Evolutionary conservation across 2,888 invertebrate species (phyloP).

Genomic region (Yponomeuta evonymella): DNA sequence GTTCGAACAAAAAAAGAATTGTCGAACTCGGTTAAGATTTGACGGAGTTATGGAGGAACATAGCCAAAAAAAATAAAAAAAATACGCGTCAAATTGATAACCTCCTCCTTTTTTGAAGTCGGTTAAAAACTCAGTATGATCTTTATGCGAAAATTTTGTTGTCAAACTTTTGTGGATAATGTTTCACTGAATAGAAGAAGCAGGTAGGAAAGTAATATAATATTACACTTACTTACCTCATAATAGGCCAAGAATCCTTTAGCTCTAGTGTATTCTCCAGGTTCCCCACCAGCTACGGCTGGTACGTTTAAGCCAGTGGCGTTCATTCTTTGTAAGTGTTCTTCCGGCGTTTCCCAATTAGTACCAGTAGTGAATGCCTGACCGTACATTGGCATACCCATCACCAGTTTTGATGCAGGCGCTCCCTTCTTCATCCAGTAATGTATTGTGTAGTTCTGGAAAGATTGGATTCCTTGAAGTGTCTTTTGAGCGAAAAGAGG

Average conservation of each 20-base stretch:
- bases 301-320: slow-evolving; percentile 83
- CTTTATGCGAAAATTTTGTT: no score
- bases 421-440: slow-evolving; percentile 93
- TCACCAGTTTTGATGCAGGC: slow-evolving; percentile 85
- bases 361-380: slow-evolving; percentile 82
- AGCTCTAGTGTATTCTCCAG: slow-evolving; percentile 90
- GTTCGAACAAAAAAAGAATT: no score
- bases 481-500: slow-evolving; percentile 15
- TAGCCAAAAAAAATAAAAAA: no score
- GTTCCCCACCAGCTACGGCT: slow-evolving; percentile 85
- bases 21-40: no score
- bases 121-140: no score
- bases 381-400: slow-evolving; percentile 94
- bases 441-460: slow-evolving; percentile 88
- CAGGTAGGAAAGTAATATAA: no score
- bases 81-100: no score
- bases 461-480: slow-evolving; percentile 21
- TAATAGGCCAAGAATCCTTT: slow-evolving; percentile 93
- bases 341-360: slow-evolving; percentile 24
- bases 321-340: slow-evolving; percentile 55
- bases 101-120: no score
- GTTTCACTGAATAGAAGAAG: no score
- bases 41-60: no score
- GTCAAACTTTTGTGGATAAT: no score
- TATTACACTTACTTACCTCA: slow-evolving; percentile 73